Percentiles rank a stretch among this genome's conserved stretches.
Evolutionary conservation across 2,113 vertebrate species (phyloP).

Genomic region (Ariopsis seemanni): DNA sequence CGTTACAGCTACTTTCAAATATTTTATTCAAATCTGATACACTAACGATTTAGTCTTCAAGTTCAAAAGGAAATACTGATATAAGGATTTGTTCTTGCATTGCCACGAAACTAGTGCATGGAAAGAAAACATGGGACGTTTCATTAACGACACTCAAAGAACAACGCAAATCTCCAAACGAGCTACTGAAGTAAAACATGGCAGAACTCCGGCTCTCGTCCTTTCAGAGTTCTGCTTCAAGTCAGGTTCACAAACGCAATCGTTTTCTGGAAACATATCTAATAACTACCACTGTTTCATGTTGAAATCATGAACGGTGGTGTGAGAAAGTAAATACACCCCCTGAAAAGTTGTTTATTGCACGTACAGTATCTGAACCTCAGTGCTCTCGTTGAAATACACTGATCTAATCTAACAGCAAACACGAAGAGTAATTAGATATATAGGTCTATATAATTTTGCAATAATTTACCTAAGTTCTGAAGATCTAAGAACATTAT

Average conservation of each 20-base stretch:
- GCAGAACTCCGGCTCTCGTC: background rate
- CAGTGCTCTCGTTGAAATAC: conserved; percentile 10
- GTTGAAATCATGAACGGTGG: background rate
- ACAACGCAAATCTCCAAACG: conserved; percentile 34
- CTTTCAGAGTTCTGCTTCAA: background rate
- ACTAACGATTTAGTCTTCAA: conserved; percentile 37
- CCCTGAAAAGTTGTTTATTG: conserved; percentile 34
- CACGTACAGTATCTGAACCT: background rate
- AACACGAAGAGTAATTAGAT: conserved; percentile 18
- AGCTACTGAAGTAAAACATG: conserved; percentile 41
- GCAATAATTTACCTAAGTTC: background rate
- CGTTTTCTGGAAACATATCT: background rate
- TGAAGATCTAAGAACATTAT: background rate
- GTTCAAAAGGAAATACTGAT: conserved; percentile 51
- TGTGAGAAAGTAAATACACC: conserved; percentile 19
- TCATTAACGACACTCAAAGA: conserved; percentile 39
- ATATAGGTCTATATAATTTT: background rate
- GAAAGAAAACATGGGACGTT: conserved; percentile 36
- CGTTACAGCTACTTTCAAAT: conserved; percentile 36
- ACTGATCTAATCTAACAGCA: conserved; percentile 18
- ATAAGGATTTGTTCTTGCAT: conserved; percentile 43
- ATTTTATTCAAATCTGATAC: conserved; percentile 30
- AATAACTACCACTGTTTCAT: background rate
- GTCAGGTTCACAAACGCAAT: background rate
- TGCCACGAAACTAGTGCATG: conserved; percentile 41